A percentile compares a stretch with the other conserved stretches of the same genome.
Conservation (phyloP, 2,113 vertebrate species). For the Callipepla californica region DNA sequence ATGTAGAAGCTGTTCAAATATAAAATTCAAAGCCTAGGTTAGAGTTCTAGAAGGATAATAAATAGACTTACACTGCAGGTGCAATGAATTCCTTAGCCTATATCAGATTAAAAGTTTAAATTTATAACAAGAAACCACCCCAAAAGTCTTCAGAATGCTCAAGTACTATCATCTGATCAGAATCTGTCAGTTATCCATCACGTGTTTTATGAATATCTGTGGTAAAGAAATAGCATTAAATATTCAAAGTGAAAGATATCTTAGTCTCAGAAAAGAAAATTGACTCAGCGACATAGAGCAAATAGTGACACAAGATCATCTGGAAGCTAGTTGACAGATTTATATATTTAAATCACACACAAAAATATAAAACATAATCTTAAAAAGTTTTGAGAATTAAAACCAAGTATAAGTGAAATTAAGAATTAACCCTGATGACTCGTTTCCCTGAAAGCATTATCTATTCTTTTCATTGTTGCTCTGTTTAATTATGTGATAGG, state of each 20-base stretch:
- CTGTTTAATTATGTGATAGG: neutral
- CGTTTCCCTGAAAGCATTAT: neutral
- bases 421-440: neutral
- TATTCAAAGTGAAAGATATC: neutral
- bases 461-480: neutral
- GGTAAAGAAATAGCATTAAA: neutral
- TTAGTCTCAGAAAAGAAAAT: neutral
- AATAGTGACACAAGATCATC: neutral
- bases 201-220: neutral
- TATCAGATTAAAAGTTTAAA: neutral
- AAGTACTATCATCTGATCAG: neutral
- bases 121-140: neutral
- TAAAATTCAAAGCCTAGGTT: neutral
- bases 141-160: neutral
- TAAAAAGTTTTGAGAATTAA: neutral
- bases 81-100: neutral
- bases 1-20: neutral
- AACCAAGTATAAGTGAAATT: neutral
- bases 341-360: neutral
- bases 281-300: neutral
- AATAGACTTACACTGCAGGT: neutral
- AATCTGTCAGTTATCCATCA: neutral
- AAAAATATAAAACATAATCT: neutral
- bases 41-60: neutral
- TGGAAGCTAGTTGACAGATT: neutral